Evolutionary conservation across 2,797 vertebrate species (phyloP).

Genomic region (Sebastes minor): DNA sequence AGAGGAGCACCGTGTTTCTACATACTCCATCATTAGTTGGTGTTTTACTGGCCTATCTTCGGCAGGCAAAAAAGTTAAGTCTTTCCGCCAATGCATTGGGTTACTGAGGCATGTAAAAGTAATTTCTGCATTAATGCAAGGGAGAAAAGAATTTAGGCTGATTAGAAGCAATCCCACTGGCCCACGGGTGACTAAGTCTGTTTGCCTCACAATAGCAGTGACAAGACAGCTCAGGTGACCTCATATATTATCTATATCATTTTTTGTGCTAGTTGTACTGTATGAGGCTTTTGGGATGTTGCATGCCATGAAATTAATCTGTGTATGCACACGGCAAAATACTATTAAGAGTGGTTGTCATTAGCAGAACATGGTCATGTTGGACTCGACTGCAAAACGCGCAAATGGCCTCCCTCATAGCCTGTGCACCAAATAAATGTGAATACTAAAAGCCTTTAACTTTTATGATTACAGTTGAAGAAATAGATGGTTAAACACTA

Average conservation of each 20-base stretch:
- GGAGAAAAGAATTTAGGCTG: constrained; percentile 47
- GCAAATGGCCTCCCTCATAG: background rate
- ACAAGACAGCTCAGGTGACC: constrained; percentile 32
- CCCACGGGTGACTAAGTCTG: constrained; percentile 31
- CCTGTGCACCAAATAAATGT: background rate
- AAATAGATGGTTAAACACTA: background rate
- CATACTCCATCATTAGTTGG: constrained; percentile 49
- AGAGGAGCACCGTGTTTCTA: constrained; percentile 7
- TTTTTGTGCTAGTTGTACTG: background rate
- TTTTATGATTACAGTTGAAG: background rate
- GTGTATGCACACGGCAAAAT: background rate
- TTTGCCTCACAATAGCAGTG: constrained; percentile 25
- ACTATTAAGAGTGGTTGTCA: background rate
- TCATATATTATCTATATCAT: constrained; percentile 4
- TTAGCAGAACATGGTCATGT: background rate
- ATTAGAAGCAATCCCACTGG: constrained; percentile 54
- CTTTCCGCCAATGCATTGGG: constrained; percentile 50
- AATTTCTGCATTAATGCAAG: constrained; percentile 64
- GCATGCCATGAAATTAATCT: background rate
- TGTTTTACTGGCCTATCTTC: constrained; percentile 46
- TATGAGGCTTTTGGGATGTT: background rate
- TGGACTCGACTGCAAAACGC: background rate
- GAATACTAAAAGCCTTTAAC: background rate
- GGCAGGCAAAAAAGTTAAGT: constrained; percentile 42
- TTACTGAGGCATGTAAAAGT: constrained; percentile 68